A percentile compares a stretch with the other conserved stretches of the same genome.
Conservation (phyloP, 2,113 vertebrate genomes). For the Poecilia latipinna region DNA sequence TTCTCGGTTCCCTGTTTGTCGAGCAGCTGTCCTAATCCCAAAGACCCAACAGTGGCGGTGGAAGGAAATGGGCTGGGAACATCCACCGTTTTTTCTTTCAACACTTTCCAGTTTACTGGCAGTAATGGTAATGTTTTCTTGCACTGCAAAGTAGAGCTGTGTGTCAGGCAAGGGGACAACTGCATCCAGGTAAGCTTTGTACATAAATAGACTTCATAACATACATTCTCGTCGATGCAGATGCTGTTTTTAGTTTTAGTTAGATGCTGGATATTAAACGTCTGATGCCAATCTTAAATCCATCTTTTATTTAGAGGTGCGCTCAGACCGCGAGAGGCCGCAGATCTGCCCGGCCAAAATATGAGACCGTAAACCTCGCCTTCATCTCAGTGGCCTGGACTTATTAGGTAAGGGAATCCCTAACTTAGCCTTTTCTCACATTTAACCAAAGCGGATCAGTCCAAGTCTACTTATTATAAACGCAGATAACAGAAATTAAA, state of each 20-base stretch:
- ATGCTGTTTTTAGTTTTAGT: not conserved
- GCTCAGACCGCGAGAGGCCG: not conserved
- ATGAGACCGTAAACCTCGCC: not conserved
- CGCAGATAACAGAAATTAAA: no score
- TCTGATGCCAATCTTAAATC: not conserved
- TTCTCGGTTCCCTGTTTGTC: not conserved
- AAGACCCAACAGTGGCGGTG: slow-evolving; percentile 16
- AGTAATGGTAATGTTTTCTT: slow-evolving; percentile 6
- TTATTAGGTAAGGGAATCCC: slow-evolving; percentile 13
- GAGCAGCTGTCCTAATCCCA: slow-evolving; percentile 30
- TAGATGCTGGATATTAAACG: no score
- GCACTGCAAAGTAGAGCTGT: slow-evolving; percentile 33
- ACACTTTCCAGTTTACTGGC: slow-evolving; percentile 38
- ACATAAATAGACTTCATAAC: no score
- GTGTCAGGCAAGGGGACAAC: not conserved
- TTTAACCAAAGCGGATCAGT: no score
- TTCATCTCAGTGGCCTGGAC: slow-evolving; percentile 35
- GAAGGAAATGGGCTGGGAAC: slow-evolving; percentile 18
- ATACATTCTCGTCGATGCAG: not conserved
- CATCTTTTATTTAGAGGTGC: not conserved
- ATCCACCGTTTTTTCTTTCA: slow-evolving; percentile 36
- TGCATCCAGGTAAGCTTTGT: slow-evolving; percentile 12
- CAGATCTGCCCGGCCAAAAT: slow-evolving; percentile 1
- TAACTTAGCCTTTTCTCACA: not conserved
- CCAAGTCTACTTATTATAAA: no score